Percentiles rank a stretch among this genome's conserved stretches.
These are phyloP conservation scores for Camelus bactrianus DNA, from an alignment of 2,113 vertebrate species.

Conservation along the genomic window DNA sequence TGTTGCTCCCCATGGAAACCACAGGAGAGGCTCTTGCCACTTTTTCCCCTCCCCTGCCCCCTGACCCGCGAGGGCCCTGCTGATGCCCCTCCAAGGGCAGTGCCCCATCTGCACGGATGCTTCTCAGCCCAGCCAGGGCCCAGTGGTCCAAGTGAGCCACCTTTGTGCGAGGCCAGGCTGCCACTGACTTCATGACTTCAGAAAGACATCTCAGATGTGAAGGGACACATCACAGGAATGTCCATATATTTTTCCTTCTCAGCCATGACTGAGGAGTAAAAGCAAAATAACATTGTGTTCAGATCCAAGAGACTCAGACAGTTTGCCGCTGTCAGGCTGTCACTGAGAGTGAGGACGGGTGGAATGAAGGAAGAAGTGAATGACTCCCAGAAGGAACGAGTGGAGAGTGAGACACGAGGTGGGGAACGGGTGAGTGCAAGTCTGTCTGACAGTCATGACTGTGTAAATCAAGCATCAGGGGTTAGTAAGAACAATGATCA, in stretches of 20 bases:
- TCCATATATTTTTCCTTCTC: not conserved
- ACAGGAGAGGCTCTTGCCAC: too few species aligned
- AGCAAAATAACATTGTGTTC: not conserved
- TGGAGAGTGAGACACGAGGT: rapidly evolving
- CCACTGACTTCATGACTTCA: too few species aligned
- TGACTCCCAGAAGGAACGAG: not conserved
- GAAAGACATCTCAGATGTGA: rapidly evolving
- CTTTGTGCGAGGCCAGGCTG: too few species aligned
- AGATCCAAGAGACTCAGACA: not conserved
- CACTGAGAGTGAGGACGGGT: not conserved
- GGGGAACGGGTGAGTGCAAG: not conserved
- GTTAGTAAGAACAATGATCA: not conserved
- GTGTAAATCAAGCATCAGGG: too few species aligned
- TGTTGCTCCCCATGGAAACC: too few species aligned
- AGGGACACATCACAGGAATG: not conserved
- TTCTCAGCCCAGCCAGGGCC: too few species aligned
- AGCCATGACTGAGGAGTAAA: not conserved
- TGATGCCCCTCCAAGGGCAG: too few species aligned
- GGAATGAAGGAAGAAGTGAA: not conserved
- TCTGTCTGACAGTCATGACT: too few species aligned
- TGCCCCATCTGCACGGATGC: too few species aligned
- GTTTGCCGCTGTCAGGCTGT: not conserved
- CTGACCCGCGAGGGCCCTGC: too few species aligned
- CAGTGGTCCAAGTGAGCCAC: too few species aligned
- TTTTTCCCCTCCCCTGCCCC: too few species aligned